Percentiles rank a stretch among this genome's conserved stretches.
Conservation (phyloP, 2,113 vertebrate genomes). For the Carettochelys insculpta region DNA sequence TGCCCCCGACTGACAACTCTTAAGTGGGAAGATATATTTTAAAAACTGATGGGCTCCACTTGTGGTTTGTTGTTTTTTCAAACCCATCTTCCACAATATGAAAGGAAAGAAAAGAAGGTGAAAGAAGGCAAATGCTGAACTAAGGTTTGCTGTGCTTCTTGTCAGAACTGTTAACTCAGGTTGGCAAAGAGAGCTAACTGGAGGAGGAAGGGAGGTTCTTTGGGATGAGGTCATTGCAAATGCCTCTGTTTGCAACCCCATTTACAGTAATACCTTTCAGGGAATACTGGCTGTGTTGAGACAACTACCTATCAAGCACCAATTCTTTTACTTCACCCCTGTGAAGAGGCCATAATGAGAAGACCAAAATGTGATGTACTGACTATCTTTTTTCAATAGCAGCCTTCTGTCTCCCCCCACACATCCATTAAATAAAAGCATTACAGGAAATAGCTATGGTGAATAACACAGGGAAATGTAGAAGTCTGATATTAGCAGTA, state of each 20-base stretch:
- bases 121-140: background rate
- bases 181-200: background rate
- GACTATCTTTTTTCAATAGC: background rate
- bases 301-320: background rate
- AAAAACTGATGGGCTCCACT: background rate
- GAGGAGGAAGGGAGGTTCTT: background rate
- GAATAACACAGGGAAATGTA: conserved; percentile 54
- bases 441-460: conserved; percentile 56
- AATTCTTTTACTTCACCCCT: conserved; percentile 32
- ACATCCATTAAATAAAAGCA: conserved; percentile 57
- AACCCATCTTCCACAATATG: background rate
- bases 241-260: background rate
- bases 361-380: conserved; percentile 55
- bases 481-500: conserved; percentile 64
- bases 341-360: conserved; percentile 47
- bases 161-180: background rate
- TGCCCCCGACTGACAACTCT: background rate
- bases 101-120: background rate
- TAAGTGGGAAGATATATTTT: background rate
- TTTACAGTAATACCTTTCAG: background rate
- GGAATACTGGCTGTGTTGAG: conserved; percentile 1
- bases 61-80: background rate
- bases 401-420: conserved; percentile 7
- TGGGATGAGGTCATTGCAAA: background rate
- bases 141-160: background rate